Evolutionary conservation across 30 jellyfish, hydroid and myxozoan genomes (phyloP), one percentile per base, ranked within the genome.

Genomic region (Cassiopea xamachana): DNA sequence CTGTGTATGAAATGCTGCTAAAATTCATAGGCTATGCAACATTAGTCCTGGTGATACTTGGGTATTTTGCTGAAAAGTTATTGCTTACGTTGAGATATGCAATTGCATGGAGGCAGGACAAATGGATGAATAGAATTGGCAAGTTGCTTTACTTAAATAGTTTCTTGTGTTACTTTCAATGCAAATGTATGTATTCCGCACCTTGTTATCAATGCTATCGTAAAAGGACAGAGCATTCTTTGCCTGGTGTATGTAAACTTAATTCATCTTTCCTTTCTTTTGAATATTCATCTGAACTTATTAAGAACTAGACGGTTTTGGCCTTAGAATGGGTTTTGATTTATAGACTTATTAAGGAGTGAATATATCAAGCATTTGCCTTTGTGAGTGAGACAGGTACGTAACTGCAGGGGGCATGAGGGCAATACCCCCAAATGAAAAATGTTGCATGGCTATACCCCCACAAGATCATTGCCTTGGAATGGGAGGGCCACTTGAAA

Each of bases 11-110:
- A 55, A 50, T 48, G 51, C 75, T 87, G 48, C 64, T 87, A 71
- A 67, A 46, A 69, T 87, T 55, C 67, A 50, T 87, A 17, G 94
- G 94, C 1, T 46, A 55, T 59, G 89, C 78, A 47, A 87, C 94
- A 13, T 55, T 87, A 13, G 69, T 51, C 17, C 58, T 76, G 62
- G 39, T 87, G 39, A 44, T 87, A 18, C 46, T 87, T 15, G 94
- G 94, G 13, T 76, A 49, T 77, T 43, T 79, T 27, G 77, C 51
- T 47, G 94, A 87, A 17, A 76, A 51, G 77, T 7, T 55, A 45
- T 14, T 74, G 19, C 78, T 58, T 16, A 59, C 19, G 76, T 1
- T 70, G 7, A 83, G 84, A 39, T 61, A 27, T 17, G 7, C 43
- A 12, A 69, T 15, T 12, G 92, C 85, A 46, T 48, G 61, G 50